These are phyloP conservation scores for Brachionus plicatilis DNA, from an alignment of 1,140 invertebrate genomes.

Conservation along the genomic window DNA sequence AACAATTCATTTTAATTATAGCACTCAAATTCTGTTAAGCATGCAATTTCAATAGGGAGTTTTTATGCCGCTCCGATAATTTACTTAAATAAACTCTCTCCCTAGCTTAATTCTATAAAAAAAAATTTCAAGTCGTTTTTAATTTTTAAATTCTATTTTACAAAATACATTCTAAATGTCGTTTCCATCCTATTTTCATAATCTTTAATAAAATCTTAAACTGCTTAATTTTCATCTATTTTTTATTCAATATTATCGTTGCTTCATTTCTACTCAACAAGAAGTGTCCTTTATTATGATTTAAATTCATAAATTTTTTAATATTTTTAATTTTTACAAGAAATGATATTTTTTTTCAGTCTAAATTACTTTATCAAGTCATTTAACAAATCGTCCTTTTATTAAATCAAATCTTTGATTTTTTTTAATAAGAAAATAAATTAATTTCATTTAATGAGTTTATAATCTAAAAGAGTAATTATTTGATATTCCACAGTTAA, in stretches of 20 bases:
- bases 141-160: background rate
- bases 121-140: background rate
- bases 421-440: no score
- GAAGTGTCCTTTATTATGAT: background rate
- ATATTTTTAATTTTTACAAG: no score
- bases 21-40: background rate
- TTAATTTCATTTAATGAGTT: no score
- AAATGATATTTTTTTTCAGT: no score
- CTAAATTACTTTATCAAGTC: no score
- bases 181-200: background rate
- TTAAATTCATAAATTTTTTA: no score
- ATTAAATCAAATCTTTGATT: no score
- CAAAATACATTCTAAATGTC: background rate
- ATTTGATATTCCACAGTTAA: no score
- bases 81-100: background rate
- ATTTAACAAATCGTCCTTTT: no score
- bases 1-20: background rate
- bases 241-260: background rate
- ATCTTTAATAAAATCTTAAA: background rate
- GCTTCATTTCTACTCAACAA: background rate
- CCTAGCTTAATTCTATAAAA: background rate
- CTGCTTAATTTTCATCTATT: background rate
- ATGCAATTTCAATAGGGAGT: background rate
- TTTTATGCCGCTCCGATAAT: background rate
- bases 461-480: no score